phyloP scores from a whole-genome alignment of 2,113 vertebrate genomes.

The Callionymus lyra region DNA sequence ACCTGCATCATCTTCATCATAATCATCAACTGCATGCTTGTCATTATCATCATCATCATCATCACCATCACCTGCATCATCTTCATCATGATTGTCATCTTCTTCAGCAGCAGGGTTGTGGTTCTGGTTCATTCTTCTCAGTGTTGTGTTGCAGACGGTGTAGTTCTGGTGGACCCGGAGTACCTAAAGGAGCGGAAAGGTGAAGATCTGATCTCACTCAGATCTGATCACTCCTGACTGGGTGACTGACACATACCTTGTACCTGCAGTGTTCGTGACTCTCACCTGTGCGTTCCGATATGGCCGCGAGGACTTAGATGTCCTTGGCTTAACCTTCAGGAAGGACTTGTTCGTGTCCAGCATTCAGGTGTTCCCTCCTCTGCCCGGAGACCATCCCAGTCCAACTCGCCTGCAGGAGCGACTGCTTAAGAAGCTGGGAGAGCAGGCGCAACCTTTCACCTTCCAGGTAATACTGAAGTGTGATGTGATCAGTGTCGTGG shows the following conservation, averaged over 20 bases:
- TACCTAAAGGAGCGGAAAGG: slow-evolving; percentile 96
- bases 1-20: too few relatives aligned
- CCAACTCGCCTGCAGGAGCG: slow-evolving; percentile 88
- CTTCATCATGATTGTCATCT: too few relatives aligned
- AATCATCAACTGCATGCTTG: too few relatives aligned
- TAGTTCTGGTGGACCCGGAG: slow-evolving; percentile 90
- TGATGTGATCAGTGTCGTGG: slow-evolving; percentile 54
- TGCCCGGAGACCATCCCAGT: slow-evolving; percentile 75
- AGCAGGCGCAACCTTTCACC: slow-evolving; percentile 89
- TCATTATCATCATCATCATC: too few relatives aligned
- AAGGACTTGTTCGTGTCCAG: slow-evolving; percentile 92
- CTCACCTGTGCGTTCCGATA: slow-evolving; percentile 95
- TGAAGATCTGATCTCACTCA: slow-evolving; percentile 20
- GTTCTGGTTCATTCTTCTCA: too few relatives aligned
- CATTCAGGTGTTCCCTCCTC: slow-evolving; percentile 80
- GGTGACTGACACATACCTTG: too few relatives aligned
- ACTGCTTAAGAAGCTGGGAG: slow-evolving; percentile 90
- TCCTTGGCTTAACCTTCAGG: slow-evolving; percentile 87
- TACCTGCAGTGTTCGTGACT: slow-evolving; percentile 80
- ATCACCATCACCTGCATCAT: too few relatives aligned
- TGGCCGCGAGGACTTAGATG: slow-evolving; percentile 89
- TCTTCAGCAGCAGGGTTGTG: too few relatives aligned
- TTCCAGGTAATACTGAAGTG: slow-evolving; percentile 85
- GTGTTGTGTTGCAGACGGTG: slow-evolving; percentile 71
- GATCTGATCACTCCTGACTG: neutral